phyloP scores from a whole-genome alignment of 2,113 vertebrate species.

The Tympanuchus pallidicinctus region DNA sequence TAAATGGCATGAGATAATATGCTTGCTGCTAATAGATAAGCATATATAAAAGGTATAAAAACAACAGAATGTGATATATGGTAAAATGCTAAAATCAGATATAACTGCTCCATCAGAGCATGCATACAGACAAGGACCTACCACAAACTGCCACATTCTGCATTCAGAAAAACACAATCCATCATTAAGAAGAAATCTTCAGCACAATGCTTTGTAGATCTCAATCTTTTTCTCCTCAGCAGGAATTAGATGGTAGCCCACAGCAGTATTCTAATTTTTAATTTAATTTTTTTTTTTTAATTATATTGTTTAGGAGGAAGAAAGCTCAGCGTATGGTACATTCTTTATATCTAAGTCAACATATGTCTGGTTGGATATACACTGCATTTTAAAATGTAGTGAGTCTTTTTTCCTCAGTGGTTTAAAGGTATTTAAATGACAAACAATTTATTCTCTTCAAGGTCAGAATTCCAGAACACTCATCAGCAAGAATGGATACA shows the following conservation, averaged over 20 bases:
- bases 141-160: neutral
- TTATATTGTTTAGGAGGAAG: accelerated
- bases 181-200: neutral
- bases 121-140: neutral
- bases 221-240: neutral
- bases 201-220: neutral
- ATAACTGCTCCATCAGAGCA: neutral
- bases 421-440: neutral
- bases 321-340: neutral
- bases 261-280: neutral
- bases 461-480: neutral
- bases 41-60: neutral
- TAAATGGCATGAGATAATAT: neutral
- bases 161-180: neutral
- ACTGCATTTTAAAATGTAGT: neutral
- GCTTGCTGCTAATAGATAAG: neutral
- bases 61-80: neutral
- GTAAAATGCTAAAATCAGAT: neutral
- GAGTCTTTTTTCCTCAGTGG: neutral
- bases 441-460: neutral
- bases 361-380: neutral
- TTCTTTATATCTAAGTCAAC: neutral
- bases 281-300: neutral
- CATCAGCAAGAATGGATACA: neutral
- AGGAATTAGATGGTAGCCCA: neutral